Base-by-base conservation (phyloP, 1,140 invertebrate species). In the Drosophila bipectinata region DNA sequence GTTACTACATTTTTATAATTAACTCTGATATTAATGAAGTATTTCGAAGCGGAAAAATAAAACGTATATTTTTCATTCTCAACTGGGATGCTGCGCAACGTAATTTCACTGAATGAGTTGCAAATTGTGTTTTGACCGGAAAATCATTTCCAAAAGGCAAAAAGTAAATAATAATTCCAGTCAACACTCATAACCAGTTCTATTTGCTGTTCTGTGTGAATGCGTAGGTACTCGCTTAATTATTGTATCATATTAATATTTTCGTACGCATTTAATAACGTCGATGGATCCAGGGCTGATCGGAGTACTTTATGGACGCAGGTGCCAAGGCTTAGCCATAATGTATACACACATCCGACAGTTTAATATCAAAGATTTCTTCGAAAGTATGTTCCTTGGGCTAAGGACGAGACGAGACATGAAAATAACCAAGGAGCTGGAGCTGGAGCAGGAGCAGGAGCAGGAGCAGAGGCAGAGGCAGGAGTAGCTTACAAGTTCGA, bases 401-500 rank as follows among this genome's bases (percentile, higher is more conserved):
- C 47, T 28, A 53, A 47, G 18, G 9, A 47, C 24, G 45, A 21
- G 41, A 68, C 44, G 49, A 49, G 48, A 28, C 28, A 53, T 74
- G 67, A 75, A 76, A 72, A 77, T 55, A 72, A 63, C 56, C 24
- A 12, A 48, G 30, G 32, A 87, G 80, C 54, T 15, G 14, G 39
- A 41, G 32, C 7, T 10, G 39, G 12, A 41, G 10, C 41, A 37
- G 34, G 12, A 37, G 3, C 34, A 15, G 39, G 12, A 41, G 10
- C 41, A 37, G 34, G 12, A 37, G 3, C 34, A 15, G 45, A 21
- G 82, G 77, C 49, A 12, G 28, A 21, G 82, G 80, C 49, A 30
- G 30, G 32, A 87, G 80, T 51, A 76, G 83, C 75, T 82, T 76
- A 82, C 83, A 88, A 88, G 67, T 88, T 82, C 37, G 55, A 55